A percentile compares a stretch with the other conserved stretches of the same genome.
These are phyloP conservation scores for Catonia carolina DNA, from an alignment of 2,888 invertebrate species.

Conservation along the genomic window DNA sequence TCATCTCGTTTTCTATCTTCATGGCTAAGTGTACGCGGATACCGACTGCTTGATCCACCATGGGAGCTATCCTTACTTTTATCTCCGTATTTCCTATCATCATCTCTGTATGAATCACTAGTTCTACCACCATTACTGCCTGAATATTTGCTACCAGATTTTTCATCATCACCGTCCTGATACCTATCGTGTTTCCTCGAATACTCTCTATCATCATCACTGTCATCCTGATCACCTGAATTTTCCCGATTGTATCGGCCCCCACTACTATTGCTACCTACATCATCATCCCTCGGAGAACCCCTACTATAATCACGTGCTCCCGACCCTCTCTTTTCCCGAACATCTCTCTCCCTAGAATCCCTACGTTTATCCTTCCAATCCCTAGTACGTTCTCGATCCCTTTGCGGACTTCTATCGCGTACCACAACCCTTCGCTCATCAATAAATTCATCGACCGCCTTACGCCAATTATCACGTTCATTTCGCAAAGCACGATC, in stretches of 20 bases:
- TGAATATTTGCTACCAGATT: slow-evolving; percentile 20
- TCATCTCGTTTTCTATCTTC: slow-evolving; percentile 31
- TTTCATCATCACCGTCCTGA: slow-evolving; percentile 11
- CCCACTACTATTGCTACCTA: slow-evolving; percentile 11
- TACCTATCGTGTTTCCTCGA: slow-evolving; percentile 15
- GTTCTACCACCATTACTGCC: slow-evolving; percentile 34
- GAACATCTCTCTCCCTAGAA: not conserved
- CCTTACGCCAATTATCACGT: not conserved
- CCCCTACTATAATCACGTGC: not conserved
- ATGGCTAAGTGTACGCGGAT: slow-evolving; percentile 8
- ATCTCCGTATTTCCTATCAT: slow-evolving; percentile 35
- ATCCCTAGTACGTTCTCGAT: not conserved
- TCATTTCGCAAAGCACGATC: not conserved
- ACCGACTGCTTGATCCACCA: slow-evolving; percentile 9
- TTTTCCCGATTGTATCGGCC: slow-evolving; percentile 31
- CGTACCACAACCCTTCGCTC: not conserved
- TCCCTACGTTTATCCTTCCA: not conserved
- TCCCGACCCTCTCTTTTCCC: not conserved
- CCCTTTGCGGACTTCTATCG: slow-evolving; percentile 1
- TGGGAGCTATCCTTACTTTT: slow-evolving; percentile 10
- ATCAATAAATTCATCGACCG: slow-evolving; percentile 1
- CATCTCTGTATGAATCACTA: slow-evolving; percentile 37
- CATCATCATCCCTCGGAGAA: not conserved
- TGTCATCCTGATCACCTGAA: slow-evolving; percentile 31
- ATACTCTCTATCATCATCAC: slow-evolving; percentile 19